Conservation (phyloP, 2,888 invertebrate genomes). For the Tanypteryx hageni region DNA sequence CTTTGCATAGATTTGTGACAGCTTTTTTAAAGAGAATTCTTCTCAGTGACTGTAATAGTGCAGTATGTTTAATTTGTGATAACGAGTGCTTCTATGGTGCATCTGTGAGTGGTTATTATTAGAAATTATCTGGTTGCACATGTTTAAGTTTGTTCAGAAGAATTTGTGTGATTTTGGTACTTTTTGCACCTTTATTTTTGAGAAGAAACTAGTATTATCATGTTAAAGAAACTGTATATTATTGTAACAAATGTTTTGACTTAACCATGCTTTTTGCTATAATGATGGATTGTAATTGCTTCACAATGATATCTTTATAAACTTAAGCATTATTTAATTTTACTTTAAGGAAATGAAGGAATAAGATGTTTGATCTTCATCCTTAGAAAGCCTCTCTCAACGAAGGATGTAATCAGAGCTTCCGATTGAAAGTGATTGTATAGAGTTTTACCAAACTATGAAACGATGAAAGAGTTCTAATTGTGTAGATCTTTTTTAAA, state of each 20-base stretch:
- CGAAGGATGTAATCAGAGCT: conserved; percentile 1
- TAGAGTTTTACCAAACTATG: conserved; percentile 34
- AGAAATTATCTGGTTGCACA: not conserved
- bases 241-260: conserved; percentile 41
- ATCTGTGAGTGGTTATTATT: conserved; percentile 5
- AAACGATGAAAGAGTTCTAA: conserved; percentile 38
- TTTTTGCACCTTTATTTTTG: conserved; percentile 35
- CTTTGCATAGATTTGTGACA: conserved; percentile 18
- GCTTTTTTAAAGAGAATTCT: conserved; percentile 29
- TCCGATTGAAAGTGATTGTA: conserved; percentile 57
- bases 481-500: conserved; percentile 58
- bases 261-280: conserved; percentile 49
- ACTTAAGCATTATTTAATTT: not conserved
- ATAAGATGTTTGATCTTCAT: not conserved
- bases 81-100: conserved; percentile 48
- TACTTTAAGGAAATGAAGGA: not conserved
- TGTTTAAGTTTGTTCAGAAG: conserved; percentile 30
- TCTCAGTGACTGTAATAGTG: conserved; percentile 42
- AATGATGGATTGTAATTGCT: conserved; percentile 32
- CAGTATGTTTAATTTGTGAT: conserved; percentile 53
- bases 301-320: conserved; percentile 10
- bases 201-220: conserved; percentile 50
- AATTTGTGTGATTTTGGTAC: conserved; percentile 39
- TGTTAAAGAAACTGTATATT: conserved; percentile 22
- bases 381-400: conserved; percentile 37